phyloP scores from a whole-genome alignment of 2,113 vertebrate genomes.

The Eulemur rufifrons region DNA sequence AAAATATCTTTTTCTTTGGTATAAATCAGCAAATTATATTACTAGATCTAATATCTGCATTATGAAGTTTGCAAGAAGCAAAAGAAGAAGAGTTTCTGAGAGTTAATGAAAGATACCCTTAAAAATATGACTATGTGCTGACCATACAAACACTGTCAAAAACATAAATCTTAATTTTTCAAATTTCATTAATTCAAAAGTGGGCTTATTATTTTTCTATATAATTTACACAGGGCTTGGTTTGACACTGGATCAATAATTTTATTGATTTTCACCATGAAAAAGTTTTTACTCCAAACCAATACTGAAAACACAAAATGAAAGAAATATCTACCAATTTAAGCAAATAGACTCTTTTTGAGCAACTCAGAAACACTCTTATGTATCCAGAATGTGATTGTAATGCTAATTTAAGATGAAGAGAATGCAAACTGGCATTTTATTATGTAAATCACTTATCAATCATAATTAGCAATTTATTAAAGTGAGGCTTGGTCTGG shows the following conservation, averaged over 20 bases:
- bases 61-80: not conserved
- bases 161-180: not conserved
- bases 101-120: not conserved
- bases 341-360: not conserved
- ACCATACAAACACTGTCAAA: constrained; percentile 2
- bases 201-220: not conserved
- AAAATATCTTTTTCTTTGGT: not conserved
- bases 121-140: not conserved
- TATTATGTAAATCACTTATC: not conserved
- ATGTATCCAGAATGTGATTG: not conserved
- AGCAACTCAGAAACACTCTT: constrained; percentile 17
- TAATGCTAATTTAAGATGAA: constrained; percentile 37
- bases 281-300: constrained; percentile 4
- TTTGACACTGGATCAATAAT: not conserved
- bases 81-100: constrained; percentile 30
- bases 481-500: not conserved
- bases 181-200: constrained; percentile 9
- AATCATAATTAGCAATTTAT: constrained; percentile 43
- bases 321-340: constrained; percentile 31
- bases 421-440: not conserved
- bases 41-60: constrained; percentile 1
- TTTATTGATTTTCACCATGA: constrained; percentile 6
- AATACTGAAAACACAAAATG: not conserved
- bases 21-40: not conserved
- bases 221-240: not conserved